phyloP scores from a whole-genome alignment of 2,797 vertebrate species.

The Loriculus beryllinus region DNA sequence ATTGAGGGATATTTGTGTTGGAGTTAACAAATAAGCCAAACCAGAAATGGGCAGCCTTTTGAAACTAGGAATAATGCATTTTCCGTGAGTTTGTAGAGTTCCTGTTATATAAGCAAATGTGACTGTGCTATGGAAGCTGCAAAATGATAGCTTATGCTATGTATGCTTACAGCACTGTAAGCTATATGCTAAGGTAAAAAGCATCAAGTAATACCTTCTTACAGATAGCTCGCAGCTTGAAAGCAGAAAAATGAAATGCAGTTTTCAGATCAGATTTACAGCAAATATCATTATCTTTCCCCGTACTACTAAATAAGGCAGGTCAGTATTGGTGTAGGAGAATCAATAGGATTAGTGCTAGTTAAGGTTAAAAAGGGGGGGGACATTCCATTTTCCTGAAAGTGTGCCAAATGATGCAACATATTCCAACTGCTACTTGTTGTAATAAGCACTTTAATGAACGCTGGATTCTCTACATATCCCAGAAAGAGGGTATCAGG shows the following conservation, averaged over 20 bases:
- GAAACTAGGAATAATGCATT: slow-evolving; percentile 73
- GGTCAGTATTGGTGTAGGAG: slow-evolving; percentile 40
- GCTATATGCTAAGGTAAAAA: slow-evolving; percentile 79
- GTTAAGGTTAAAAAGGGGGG: slow-evolving; percentile 30
- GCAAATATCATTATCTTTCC: slow-evolving; percentile 65
- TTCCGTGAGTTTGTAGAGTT: slow-evolving; percentile 63
- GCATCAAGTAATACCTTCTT: slow-evolving; percentile 91
- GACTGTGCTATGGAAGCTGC: slow-evolving; percentile 73
- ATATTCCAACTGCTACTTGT: slow-evolving; percentile 48
- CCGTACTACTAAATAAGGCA: slow-evolving; percentile 48
- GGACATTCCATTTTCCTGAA: slow-evolving; percentile 80
- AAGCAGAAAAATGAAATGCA: slow-evolving; percentile 99
- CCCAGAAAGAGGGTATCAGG: not conserved
- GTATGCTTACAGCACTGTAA: slow-evolving; percentile 72
- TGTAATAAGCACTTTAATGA: slow-evolving; percentile 56
- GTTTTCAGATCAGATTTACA: slow-evolving; percentile 86
- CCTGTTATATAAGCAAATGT: slow-evolving; percentile 69
- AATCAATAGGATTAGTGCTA: slow-evolving; percentile 51
- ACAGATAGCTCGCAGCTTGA: slow-evolving; percentile 99
- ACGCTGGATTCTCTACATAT: slow-evolving; percentile 3
- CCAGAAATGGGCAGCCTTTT: slow-evolving; percentile 22
- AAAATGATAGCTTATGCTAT: slow-evolving; percentile 63
- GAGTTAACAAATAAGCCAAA: slow-evolving; percentile 35
- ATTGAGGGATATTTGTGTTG: slow-evolving; percentile 19
- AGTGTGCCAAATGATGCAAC: slow-evolving; percentile 60